phyloP scores from a whole-genome alignment of 2,797 vertebrate genomes.

The Chaunax sp. region DNA sequence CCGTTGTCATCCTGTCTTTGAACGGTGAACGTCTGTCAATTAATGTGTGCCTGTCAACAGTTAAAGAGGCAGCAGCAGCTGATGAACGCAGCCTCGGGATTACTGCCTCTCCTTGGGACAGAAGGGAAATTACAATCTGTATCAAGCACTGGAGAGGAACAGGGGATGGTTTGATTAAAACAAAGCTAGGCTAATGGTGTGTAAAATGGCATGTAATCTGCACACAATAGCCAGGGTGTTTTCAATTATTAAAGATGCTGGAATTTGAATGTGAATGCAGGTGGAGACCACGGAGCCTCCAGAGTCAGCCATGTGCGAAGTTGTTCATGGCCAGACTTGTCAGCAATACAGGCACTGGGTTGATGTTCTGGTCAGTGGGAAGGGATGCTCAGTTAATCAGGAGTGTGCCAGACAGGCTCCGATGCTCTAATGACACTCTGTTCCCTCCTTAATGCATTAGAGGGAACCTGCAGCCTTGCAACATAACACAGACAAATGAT shows the following conservation, averaged over 20 bases:
- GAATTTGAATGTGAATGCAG: constrained; percentile 65
- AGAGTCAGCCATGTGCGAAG: constrained; percentile 55
- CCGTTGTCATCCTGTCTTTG: constrained; percentile 73
- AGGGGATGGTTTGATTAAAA: constrained; percentile 93
- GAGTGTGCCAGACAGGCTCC: constrained; percentile 54
- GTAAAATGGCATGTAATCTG: constrained; percentile 91
- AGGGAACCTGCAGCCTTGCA: constrained; percentile 62
- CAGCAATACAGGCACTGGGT: constrained; percentile 32
- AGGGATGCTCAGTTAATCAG: constrained; percentile 58
- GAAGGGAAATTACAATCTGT: constrained; percentile 86
- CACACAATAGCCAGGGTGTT: constrained; percentile 84
- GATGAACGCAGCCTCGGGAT: constrained; percentile 88
- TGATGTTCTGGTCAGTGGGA: constrained; percentile 58
- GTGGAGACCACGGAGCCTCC: constrained; percentile 24
- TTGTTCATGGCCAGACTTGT: constrained; percentile 38
- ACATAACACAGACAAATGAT: constrained; percentile 70
- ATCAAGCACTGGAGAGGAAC: constrained; percentile 89
- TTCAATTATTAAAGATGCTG: constrained; percentile 69
- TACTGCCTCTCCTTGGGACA: constrained; percentile 86
- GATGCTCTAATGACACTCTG: constrained; percentile 63
- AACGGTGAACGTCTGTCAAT: constrained; percentile 78
- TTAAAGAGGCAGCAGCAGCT: constrained; percentile 89
- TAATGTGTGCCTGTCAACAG: constrained; percentile 90
- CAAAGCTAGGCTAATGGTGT: constrained; percentile 83
- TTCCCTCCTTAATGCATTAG: constrained; percentile 65